Percentiles rank a stretch among this genome's conserved stretches.
These are phyloP conservation scores for Scomber japonicus DNA, from an alignment of 2,113 vertebrate species.

Conservation along the genomic window DNA sequence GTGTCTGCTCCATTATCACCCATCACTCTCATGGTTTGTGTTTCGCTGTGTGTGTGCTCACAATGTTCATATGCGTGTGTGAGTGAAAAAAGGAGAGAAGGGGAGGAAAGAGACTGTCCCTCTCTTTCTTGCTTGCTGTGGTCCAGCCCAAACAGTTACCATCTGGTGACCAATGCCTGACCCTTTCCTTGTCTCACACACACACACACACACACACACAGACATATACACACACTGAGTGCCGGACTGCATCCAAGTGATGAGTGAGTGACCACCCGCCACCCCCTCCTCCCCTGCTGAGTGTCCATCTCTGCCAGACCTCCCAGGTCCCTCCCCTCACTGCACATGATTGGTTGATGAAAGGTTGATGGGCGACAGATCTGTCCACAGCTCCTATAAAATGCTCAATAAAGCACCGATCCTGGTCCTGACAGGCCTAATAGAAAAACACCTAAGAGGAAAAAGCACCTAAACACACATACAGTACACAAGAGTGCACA, in stretches of 20 bases:
- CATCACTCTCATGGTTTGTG: slow-evolving; percentile 62
- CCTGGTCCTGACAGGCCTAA: slow-evolving; percentile 57
- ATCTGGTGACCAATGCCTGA: slow-evolving; percentile 85
- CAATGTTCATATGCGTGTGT: slow-evolving; percentile 16
- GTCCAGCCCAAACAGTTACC: slow-evolving; percentile 84
- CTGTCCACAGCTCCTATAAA: slow-evolving; percentile 74
- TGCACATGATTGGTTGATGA: slow-evolving; percentile 78
- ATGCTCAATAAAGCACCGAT: slow-evolving; percentile 75
- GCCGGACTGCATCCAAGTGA: slow-evolving; percentile 69
- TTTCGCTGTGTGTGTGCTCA: slow-evolving; percentile 44
- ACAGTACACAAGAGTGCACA: slow-evolving; percentile 12
- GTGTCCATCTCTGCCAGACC: slow-evolving; percentile 70
- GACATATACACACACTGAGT: slow-evolving; percentile 47
- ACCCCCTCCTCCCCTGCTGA: slow-evolving; percentile 42
- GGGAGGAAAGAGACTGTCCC: slow-evolving; percentile 69
- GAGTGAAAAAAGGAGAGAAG: slow-evolving; percentile 32
- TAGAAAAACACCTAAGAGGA: slow-evolving; percentile 70
- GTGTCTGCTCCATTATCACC: slow-evolving; percentile 80
- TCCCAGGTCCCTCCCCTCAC: slow-evolving; percentile 66
- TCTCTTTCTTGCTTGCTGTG: slow-evolving; percentile 62
- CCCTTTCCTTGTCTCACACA: slow-evolving; percentile 63
- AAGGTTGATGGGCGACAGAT: slow-evolving; percentile 79
- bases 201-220: slow-evolving; percentile 39
- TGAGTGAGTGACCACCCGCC: slow-evolving; percentile 79
- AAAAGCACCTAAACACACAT: slow-evolving; percentile 44